These are phyloP conservation scores for Drosophila watanabei DNA, from an alignment of 1,140 invertebrate genomes.

Conservation along the genomic window DNA sequence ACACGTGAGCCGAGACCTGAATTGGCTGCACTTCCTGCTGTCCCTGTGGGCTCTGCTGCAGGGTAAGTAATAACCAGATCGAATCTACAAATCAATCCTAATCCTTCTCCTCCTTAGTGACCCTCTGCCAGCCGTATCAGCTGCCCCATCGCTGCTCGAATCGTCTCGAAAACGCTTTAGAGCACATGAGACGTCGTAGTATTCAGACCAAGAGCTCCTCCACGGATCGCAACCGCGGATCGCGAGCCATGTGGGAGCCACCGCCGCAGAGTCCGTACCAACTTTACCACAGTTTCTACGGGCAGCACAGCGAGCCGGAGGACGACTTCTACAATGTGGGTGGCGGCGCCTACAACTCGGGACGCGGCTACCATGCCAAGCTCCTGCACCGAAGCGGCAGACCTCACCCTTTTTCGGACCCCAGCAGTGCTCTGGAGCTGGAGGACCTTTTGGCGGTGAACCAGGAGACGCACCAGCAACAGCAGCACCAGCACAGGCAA, in stretches of 20 bases:
- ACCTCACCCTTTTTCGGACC: constrained; percentile 44
- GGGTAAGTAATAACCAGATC: constrained; percentile 34
- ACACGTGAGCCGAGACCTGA: constrained; percentile 22
- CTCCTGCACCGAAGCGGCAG: constrained; percentile 57
- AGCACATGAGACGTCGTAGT: constrained; percentile 86
- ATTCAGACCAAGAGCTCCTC: constrained; percentile 65
- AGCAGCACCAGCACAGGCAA: constrained; percentile 59
- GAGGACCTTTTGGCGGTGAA: constrained; percentile 64
- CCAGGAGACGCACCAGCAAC: constrained; percentile 47
- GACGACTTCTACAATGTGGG: constrained; percentile 78
- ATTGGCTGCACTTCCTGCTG: constrained; percentile 42
- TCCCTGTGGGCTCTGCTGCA: constrained; percentile 46
- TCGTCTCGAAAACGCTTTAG: constrained; percentile 86
- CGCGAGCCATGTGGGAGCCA: constrained; percentile 76
- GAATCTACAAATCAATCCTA: background rate
- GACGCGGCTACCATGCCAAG: constrained; percentile 74
- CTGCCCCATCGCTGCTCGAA: constrained; percentile 85
- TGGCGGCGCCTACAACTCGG: constrained; percentile 22
- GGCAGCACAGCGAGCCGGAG: constrained; percentile 69
- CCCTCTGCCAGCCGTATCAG: constrained; percentile 64
- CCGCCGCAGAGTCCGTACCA: constrained; percentile 87
- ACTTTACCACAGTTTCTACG: constrained; percentile 87
- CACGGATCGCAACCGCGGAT: constrained; percentile 23
- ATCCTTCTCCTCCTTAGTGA: constrained; percentile 19
- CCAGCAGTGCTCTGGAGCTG: constrained; percentile 54